phyloP scores from a whole-genome alignment of 1,140 invertebrate genomes.

The Amyelois transitella region DNA sequence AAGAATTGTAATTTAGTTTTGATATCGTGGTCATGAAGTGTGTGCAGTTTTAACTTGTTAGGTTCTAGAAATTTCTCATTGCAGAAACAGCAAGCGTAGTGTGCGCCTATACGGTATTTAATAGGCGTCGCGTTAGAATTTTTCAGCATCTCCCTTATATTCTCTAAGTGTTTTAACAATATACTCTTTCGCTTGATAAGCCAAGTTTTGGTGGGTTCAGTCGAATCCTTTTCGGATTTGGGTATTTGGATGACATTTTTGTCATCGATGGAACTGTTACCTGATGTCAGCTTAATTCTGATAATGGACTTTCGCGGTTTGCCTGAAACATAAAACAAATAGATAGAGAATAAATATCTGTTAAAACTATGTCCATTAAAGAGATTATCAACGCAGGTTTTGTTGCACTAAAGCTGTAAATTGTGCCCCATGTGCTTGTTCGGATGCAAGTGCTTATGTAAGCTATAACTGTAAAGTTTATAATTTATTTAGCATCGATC shows the following conservation, averaged over 20 bases:
- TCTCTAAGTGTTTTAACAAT: slow-evolving; percentile 26
- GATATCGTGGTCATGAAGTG: slow-evolving; percentile 24
- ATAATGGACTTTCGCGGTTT: neutral
- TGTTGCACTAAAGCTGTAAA: no score
- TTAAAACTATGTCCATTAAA: neutral
- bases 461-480: no score
- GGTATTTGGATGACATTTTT: no score
- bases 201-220: neutral
- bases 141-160: slow-evolving; percentile 27
- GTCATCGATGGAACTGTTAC: neutral
- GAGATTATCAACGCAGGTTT: no score
- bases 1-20: slow-evolving; percentile 21
- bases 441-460: no score
- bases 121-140: slow-evolving; percentile 44
- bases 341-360: neutral
- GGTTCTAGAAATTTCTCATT: slow-evolving; percentile 25
- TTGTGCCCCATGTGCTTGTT: no score
- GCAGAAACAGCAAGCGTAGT: slow-evolving; percentile 38
- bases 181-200: neutral
- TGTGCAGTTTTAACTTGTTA: slow-evolving; percentile 37
- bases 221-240: no score
- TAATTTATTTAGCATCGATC: no score
- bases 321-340: neutral
- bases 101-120: slow-evolving; percentile 17
- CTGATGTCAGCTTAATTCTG: neutral